Evolutionary conservation across 2,113 vertebrate species (phyloP).

Genomic region (Oreotrochilus melanogaster): DNA sequence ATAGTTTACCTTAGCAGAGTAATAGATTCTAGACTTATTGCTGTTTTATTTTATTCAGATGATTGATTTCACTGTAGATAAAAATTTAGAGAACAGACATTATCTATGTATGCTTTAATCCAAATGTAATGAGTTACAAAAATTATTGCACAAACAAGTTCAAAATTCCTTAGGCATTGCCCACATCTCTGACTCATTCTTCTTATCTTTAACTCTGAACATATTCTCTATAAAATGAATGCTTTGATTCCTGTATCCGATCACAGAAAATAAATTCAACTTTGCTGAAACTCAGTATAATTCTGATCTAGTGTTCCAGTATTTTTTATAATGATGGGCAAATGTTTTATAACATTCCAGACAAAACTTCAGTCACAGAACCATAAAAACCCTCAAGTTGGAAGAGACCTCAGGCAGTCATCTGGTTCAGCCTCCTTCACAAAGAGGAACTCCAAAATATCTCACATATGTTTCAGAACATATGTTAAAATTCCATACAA

Average conservation of each 20-base stretch:
- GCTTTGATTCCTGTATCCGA: background rate
- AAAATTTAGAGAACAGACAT: background rate
- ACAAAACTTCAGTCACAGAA: background rate
- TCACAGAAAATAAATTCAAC: background rate
- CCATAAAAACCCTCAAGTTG: background rate
- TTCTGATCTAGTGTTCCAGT: background rate
- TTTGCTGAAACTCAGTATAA: background rate
- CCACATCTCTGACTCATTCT: background rate
- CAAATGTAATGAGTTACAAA: background rate
- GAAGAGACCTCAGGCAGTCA: background rate
- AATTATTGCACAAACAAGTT: background rate
- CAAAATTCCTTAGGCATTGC: background rate
- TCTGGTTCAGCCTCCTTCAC: background rate
- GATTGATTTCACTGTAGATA: background rate
- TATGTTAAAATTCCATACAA: background rate
- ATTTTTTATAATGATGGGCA: background rate
- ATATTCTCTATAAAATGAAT: background rate
- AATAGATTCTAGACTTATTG: background rate
- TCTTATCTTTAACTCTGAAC: background rate
- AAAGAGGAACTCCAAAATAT: background rate
- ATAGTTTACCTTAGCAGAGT: background rate
- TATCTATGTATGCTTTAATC: background rate
- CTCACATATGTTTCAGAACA: background rate
- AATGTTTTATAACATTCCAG: background rate
- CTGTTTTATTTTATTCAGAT: background rate